Percentiles rank a stretch among this genome's conserved stretches.
phyloP scores from a whole-genome alignment of 2,888 invertebrate species.

The Ochlodes sylvanus region DNA sequence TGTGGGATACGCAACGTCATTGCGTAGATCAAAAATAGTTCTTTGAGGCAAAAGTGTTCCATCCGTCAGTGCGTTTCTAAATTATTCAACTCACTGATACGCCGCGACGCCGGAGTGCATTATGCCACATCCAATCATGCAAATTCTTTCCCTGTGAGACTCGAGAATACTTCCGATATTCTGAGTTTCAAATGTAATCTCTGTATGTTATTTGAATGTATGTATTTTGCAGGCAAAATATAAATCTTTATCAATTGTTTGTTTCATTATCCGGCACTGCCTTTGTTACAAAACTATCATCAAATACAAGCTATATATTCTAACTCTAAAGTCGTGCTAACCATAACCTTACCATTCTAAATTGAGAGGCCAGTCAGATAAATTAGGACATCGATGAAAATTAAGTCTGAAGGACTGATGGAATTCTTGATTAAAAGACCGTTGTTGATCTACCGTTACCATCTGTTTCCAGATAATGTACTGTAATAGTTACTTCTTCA shows the following conservation, averaged over 20 bases:
- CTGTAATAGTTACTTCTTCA: too few species aligned
- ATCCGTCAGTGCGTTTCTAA: constrained; percentile 16
- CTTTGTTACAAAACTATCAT: background rate
- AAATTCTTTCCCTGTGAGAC: constrained; percentile 22
- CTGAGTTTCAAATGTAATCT: constrained; percentile 12
- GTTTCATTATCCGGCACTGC: background rate
- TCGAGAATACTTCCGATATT: constrained; percentile 24
- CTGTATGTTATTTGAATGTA: constrained; percentile 18
- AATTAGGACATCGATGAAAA: too few species aligned
- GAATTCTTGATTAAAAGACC: too few species aligned
- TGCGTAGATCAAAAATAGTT: constrained; percentile 9
- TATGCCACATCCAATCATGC: constrained; percentile 25
- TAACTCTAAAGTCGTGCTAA: too few species aligned
- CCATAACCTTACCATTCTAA: too few species aligned
- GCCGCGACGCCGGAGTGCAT: constrained; percentile 18
- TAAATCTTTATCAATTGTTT: constrained; percentile 1
- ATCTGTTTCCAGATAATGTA: too few species aligned
- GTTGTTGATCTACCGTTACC: too few species aligned
- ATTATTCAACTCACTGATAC: constrained; percentile 24
- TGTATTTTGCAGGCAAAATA: constrained; percentile 1
- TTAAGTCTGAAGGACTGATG: too few species aligned
- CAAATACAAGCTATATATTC: too few species aligned
- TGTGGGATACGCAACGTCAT: background rate
- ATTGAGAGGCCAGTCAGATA: too few species aligned
- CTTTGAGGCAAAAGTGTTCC: constrained; percentile 7